Evolutionary conservation across 2,888 invertebrate species (phyloP).

Genomic region (Hirtodrosophila histrioides): DNA sequence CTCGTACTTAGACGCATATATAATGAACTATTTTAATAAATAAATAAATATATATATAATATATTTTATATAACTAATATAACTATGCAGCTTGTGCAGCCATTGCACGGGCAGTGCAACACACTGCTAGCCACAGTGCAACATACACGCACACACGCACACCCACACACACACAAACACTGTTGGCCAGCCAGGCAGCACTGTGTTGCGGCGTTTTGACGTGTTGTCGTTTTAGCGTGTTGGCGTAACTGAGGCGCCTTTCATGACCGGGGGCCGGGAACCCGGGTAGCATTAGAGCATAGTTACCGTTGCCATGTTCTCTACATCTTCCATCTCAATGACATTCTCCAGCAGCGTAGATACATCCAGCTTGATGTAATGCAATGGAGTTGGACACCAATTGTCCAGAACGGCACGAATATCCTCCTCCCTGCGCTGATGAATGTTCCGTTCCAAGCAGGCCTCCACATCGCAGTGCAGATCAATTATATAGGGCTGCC

Average conservation of each 20-base stretch:
- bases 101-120: not conserved
- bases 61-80: not conserved
- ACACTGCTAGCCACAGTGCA: constrained; percentile 19
- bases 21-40: not conserved
- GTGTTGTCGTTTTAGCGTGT: too few relatives aligned
- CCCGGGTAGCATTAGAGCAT: constrained; percentile 39
- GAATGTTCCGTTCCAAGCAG: constrained; percentile 93
- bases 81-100: constrained; percentile 1
- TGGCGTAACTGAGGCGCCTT: too few relatives aligned
- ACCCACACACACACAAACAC: not conserved
- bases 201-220: not conserved
- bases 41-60: not conserved
- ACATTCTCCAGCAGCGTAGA: constrained; percentile 93
- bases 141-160: constrained; percentile 7
- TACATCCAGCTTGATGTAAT: constrained; percentile 92
- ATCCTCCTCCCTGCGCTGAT: constrained; percentile 91
- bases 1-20: constrained; percentile 19
- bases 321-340: constrained; percentile 93
- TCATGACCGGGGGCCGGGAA: not conserved
- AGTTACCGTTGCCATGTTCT: constrained; percentile 85
- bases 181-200: constrained; percentile 1
- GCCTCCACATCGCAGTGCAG: constrained; percentile 91
- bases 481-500: constrained; percentile 95
- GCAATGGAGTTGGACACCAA: constrained; percentile 92
- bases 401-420: constrained; percentile 89